A percentile compares a stretch with the other conserved stretches of the same genome.
These are phyloP conservation scores for Chymomyza amoena DNA, from an alignment of 2,888 invertebrate genomes.

Conservation along the genomic window DNA sequence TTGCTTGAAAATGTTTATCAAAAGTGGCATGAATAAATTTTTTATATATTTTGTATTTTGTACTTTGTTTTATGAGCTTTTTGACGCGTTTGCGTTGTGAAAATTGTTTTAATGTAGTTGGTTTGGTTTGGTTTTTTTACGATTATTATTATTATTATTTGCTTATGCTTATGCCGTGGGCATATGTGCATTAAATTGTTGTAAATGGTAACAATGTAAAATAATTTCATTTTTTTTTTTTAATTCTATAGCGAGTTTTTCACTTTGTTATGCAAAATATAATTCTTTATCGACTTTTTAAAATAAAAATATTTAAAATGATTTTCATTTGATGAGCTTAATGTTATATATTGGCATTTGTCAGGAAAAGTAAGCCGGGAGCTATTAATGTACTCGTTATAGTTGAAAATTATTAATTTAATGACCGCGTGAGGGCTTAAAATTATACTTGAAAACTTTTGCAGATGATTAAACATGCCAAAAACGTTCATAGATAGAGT, in stretches of 20 bases:
- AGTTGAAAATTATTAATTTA: too few relatives aligned
- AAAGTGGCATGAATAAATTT: conserved; percentile 46
- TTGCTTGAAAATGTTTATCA: conserved; percentile 42
- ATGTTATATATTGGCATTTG: background rate
- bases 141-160: background rate
- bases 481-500: too few relatives aligned
- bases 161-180: background rate
- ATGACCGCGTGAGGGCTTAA: too few relatives aligned
- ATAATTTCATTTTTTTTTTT: background rate
- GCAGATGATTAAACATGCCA: too few relatives aligned
- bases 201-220: background rate
- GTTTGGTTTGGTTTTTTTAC: background rate
- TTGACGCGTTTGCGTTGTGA: conserved; percentile 20
- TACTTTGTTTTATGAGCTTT: conserved; percentile 17
- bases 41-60: conserved; percentile 12
- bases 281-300: background rate
- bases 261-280: background rate
- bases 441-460: too few relatives aligned
- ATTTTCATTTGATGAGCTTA: background rate
- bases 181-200: background rate
- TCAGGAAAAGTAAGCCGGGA: too few relatives aligned
- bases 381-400: too few relatives aligned
- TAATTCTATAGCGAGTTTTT: background rate
- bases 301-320: background rate
- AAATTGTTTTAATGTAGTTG: conserved; percentile 22